These are phyloP conservation scores for Synanthedon tipuliformis DNA, from an alignment of 2,888 invertebrate species.

Conservation along the genomic window DNA sequence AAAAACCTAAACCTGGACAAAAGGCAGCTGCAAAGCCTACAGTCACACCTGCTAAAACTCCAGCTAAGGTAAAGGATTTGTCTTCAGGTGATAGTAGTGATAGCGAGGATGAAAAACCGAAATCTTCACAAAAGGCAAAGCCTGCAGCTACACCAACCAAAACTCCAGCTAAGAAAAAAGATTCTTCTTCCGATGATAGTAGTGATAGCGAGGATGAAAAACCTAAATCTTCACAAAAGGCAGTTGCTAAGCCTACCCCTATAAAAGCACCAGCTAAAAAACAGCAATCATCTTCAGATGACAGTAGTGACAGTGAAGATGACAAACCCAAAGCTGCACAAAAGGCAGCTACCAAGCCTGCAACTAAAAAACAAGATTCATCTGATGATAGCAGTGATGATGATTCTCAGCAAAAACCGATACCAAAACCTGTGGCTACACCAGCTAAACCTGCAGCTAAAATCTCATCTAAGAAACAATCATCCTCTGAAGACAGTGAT, in stretches of 20 bases:
- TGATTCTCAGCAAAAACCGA: slow-evolving; percentile 7
- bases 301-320: slow-evolving; percentile 5
- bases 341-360: slow-evolving; percentile 13
- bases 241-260: slow-evolving; percentile 13
- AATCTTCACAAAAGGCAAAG: not conserved
- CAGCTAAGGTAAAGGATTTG: slow-evolving; percentile 30
- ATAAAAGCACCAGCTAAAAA: slow-evolving; percentile 16
- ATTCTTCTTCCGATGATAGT: slow-evolving; percentile 26
- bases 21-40: slow-evolving; percentile 5
- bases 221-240: slow-evolving; percentile 13
- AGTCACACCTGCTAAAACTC: slow-evolving; percentile 11
- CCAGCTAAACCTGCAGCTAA: slow-evolving; percentile 16
- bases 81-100: slow-evolving; percentile 32
- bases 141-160: slow-evolving; percentile 15
- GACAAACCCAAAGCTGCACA: slow-evolving; percentile 5
- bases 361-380: slow-evolving; percentile 24
- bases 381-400: slow-evolving; percentile 19
- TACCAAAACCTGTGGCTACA: slow-evolving; percentile 12
- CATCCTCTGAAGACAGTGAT: slow-evolving; percentile 38
- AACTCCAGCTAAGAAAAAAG: slow-evolving; percentile 15
- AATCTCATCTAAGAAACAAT: slow-evolving; percentile 28
- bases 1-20: slow-evolving; percentile 14
- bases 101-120: slow-evolving; percentile 11
- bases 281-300: slow-evolving; percentile 13
- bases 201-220: slow-evolving; percentile 24